A percentile compares a stretch with the other conserved stretches of the same genome.
Conservation (phyloP, 2,113 vertebrate species). For the Saguinus midas region DNA sequence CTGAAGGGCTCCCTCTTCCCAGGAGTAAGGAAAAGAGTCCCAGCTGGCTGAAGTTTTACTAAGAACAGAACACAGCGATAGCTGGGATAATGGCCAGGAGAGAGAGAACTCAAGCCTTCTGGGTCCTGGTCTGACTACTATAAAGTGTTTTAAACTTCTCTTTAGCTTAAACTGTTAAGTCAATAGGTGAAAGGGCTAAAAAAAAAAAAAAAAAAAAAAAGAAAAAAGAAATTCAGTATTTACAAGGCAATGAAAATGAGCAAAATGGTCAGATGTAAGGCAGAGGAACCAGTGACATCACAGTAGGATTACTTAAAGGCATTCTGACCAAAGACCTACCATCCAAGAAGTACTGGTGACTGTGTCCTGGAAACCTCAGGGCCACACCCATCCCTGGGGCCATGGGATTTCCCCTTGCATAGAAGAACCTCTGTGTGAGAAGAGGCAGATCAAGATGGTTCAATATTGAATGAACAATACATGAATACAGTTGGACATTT, state of each 20-base stretch:
- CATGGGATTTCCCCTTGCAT: accelerated
- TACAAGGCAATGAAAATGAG: not conserved
- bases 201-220: no score
- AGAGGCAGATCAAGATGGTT: not conserved
- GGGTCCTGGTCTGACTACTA: not conserved
- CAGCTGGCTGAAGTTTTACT: not conserved
- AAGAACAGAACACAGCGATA: not conserved
- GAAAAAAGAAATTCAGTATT: not conserved
- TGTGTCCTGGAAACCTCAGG: not conserved
- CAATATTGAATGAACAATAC: not conserved
- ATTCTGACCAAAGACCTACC: not conserved
- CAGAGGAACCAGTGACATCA: accelerated
- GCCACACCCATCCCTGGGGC: not conserved
- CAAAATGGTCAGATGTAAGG: not conserved
- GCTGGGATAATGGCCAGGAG: accelerated
- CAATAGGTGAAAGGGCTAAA: not conserved
- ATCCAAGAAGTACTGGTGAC: not conserved
- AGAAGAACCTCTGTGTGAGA: accelerated
- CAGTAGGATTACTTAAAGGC: not conserved
- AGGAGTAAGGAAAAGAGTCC: not conserved
- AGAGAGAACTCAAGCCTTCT: accelerated
- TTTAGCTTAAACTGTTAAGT: not conserved
- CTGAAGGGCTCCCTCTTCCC: not conserved
- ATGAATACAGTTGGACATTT: no score
- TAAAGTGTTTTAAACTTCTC: not conserved